Conservation (phyloP, 2,888 invertebrate genomes). For the Drosophila emarginata region DNA sequence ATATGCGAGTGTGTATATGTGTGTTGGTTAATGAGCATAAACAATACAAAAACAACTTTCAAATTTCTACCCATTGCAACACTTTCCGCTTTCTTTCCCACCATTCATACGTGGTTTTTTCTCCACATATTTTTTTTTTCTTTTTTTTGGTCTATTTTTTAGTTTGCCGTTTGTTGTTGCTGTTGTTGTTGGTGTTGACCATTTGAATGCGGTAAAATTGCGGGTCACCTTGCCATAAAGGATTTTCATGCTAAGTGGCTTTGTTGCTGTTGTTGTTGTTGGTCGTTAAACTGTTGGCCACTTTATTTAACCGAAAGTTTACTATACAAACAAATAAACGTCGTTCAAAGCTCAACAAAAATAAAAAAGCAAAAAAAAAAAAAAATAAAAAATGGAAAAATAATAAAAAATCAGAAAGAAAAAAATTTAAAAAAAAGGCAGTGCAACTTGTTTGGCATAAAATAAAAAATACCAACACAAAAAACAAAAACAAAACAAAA, state of each 20-base stretch:
- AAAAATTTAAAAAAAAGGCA: slow-evolving; percentile 3
- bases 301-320: slow-evolving; percentile 78
- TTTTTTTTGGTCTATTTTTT: slow-evolving; percentile 3
- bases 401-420: slow-evolving; percentile 2
- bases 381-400: slow-evolving; percentile 16
- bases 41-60: slow-evolving; percentile 14
- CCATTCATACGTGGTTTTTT: slow-evolving; percentile 2
- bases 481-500: slow-evolving; percentile 22
- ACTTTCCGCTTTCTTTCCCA: neutral
- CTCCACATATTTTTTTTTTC: neutral
- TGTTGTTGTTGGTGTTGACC: slow-evolving; percentile 44
- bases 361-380: slow-evolving; percentile 19
- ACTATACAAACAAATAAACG: slow-evolving; percentile 70
- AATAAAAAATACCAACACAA: slow-evolving; percentile 22
- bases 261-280: slow-evolving; percentile 37
- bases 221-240: slow-evolving; percentile 57
- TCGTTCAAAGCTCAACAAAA: slow-evolving; percentile 53
- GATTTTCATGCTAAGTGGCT: slow-evolving; percentile 37
- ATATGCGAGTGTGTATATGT: neutral
- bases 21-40: slow-evolving; percentile 6
- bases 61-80: slow-evolving; percentile 1
- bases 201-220: slow-evolving; percentile 62
- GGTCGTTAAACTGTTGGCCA: slow-evolving; percentile 71
- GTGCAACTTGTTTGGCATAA: slow-evolving; percentile 18
- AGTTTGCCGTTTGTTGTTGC: slow-evolving; percentile 2